Evolutionary conservation across 2,797 vertebrate species (phyloP), one percentile per base, ranked within the genome.

Genomic region (Chelmon rostratus): DNA sequence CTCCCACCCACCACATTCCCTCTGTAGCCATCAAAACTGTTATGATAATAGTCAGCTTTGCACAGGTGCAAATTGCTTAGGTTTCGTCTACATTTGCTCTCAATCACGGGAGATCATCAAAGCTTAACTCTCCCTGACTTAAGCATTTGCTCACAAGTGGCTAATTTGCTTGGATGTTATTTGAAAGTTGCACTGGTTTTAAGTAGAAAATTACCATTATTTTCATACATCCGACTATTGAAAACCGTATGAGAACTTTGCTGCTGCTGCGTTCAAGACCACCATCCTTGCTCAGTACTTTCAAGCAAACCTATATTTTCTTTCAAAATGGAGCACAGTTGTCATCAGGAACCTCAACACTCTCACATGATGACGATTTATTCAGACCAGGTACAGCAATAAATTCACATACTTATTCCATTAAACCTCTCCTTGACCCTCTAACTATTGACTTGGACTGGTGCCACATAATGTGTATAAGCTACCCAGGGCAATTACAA

Each of bases 401-500:
- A 79, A 77, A 83, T 92, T 75, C 71, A 82, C 70, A 76, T 44
- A 73, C 76, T 78, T 88, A 80, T 57, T 86, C 88, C 83, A 93
- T 88, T 88, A 94, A 95, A 94, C 90, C 91, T 92, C 77, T 69
- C 85, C 79, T 88, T 92, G 89, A 91, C 88, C 91, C 86, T 89
- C 83, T 76, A 86, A 82, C 91, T 89, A 86, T 89, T 88, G 86
- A 80, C 86, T 81, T 93, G 91, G 89, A 89, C 81, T 58, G 58
- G 64, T 87, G 94, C 94, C 92, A 93, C 95, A 91, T 96, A 95
- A 96, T 93, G 92, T 94, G 94, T 95, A 92, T 96, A 96, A 96
- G 95, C 95, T 92, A 91, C 91, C 91, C 94, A 86, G 93, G 93
- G 96, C 96, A 96, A 97, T 97, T 97, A 96, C 94, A 93, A 93